Percentiles rank a stretch among this genome's conserved stretches.
phyloP scores from a whole-genome alignment of 2,888 invertebrate species.

The Amaurobius ferox region DNA sequence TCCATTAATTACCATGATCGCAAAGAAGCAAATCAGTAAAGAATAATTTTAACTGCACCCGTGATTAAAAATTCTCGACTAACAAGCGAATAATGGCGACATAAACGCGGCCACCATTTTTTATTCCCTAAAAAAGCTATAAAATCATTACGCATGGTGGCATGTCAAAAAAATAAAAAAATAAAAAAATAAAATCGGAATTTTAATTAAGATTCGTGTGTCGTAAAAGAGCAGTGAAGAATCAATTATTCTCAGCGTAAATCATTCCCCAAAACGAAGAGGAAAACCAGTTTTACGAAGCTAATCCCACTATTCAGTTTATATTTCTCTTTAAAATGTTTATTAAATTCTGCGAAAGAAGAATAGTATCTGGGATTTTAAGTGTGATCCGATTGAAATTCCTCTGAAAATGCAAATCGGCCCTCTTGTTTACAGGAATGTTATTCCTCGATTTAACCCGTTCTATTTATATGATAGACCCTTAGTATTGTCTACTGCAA shows the following conservation, averaged over 20 bases:
- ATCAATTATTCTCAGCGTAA: slow-evolving; percentile 40
- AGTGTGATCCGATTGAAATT: no score
- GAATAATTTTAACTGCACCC: background rate
- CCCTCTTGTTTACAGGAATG: no score
- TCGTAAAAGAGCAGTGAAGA: slow-evolving; percentile 30
- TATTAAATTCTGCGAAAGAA: background rate
- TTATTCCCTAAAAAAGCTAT: background rate
- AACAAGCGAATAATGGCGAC: slow-evolving; percentile 3
- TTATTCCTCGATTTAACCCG: no score
- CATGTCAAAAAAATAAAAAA: background rate
- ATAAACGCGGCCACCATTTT: background rate
- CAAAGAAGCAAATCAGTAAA: background rate
- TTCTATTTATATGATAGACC: no score
- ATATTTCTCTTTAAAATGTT: background rate
- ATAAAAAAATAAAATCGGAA: slow-evolving; percentile 4
- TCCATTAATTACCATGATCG: slow-evolving; percentile 1
- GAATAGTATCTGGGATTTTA: no score
- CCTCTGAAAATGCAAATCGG: no score
- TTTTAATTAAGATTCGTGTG: slow-evolving; percentile 47
- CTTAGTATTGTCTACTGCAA: no score
- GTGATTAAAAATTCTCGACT: slow-evolving; percentile 6
- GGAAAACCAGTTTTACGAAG: background rate
- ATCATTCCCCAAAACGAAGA: slow-evolving; percentile 15
- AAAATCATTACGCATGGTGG: slow-evolving; percentile 5
- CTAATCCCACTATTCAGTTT: background rate